Base-by-base conservation (phyloP, 2,888 invertebrate genomes). In the Seira ritae region DNA sequence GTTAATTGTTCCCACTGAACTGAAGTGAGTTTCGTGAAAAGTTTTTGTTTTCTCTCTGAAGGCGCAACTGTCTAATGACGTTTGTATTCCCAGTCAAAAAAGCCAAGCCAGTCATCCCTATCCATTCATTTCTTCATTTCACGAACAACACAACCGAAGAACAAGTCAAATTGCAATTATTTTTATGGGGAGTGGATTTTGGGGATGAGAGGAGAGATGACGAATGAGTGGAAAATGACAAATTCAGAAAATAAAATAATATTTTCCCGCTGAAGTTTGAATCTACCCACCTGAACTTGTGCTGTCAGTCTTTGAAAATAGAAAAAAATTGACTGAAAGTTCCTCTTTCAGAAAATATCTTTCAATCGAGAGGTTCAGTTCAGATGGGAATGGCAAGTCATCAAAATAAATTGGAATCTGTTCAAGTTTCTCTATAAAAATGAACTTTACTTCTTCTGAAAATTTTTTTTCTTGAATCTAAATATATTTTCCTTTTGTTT, bases 341-440 rank as follows among this genome's bases (percentile, higher is more conserved):
- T n/a, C n/a, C 4, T 8, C 31, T 68, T 69, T 69, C 17, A 22
- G 55, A 10, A 15, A 23, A 71, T 55, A n/a, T 72, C n/a, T 50
- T 19, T n/a, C 15, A 42, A 20, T 10, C 50, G 37, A 50, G 24
- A 12, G 8, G n/a, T 65, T 65, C 65, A 65, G 22, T 17, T 10
- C 10, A n/a, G 6, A 66, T 10, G n/a, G 65, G 71, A 78, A 78
- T 78, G 71, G 78, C 78, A 78, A 78, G 71, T 78, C 78, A 78
- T 78, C 78, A 78, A 78, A 78, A 78, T 78, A 78, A 78, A 78
- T 78, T 78, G 78, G 78, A 78, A 71, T 65, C 50, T 65, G 65
- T 60, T 77, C 77, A 77, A 77, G n/a, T 24, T 37, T 67, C n/a
- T n/a, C n/a, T n/a, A n/a, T 12, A 70, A 69, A 70, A 62, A 55